Base-by-base conservation (phyloP, 1,140 invertebrate genomes). In the Diabrotica undecimpunctata region DNA sequence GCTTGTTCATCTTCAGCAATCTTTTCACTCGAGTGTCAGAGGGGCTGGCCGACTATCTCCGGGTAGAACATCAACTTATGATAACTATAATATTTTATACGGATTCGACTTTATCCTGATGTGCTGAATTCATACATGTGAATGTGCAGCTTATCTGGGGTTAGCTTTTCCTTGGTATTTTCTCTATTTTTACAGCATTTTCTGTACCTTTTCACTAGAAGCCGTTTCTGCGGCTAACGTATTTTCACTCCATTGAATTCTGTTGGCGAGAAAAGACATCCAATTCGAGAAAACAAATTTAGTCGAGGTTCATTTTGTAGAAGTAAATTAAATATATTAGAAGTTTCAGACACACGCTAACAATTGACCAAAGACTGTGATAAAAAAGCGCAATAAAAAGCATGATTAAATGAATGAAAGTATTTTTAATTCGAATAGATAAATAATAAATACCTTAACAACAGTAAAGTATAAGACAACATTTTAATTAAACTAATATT, bases 61-160 rank as follows among this genome's bases (percentile, higher is more conserved):
- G 46, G 51, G 59, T 61, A n/a, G 46, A 14, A 54, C 61, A 54
- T 55, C 51, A 37, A 54, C 61, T 62, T 46, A 54, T 54, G 53
- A 54, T 62, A 55, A 61, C 59, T 61, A 41, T 13, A 25, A 62
- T 62, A 62, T 62, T 62, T 62, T 54, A 62, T 55, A 62, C 51
- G 37, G 65, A 39, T 53, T 61, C 71, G 70, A 68, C 69, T 75
- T 74, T 69, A 70, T 69, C 62, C 69, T 78, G 75, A 78, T 78
- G 77, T 78, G 75, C 77, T 78, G 77, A 76, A 78, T 78, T 77
- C 75, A 78, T 78, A 78, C 75, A 78, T 78, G 75, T 74, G 77
- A 78, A 78, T 78, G 75, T 74, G 75, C 71, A 65, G 77, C 75
- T 78, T 77, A 78, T 78, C 75, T 70, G 37, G 70, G 68, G 66